Evolutionary conservation across 2,797 vertebrate species (phyloP).

Genomic region (Diglossa cyanea): DNA sequence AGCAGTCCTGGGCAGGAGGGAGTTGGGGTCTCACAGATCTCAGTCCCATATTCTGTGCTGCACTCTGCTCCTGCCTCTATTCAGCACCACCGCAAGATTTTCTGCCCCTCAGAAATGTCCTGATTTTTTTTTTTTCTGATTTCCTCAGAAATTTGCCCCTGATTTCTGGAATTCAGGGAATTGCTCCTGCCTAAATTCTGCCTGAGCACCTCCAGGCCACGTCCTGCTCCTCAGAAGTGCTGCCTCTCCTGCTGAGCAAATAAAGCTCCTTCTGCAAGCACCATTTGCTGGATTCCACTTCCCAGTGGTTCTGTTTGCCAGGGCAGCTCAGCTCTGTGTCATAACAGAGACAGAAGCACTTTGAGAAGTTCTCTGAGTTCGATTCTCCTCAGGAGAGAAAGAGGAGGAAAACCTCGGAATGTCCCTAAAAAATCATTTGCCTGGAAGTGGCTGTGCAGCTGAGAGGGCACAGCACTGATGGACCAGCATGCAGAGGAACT

Average conservation of each 20-base stretch:
- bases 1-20: background rate
- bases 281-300: background rate
- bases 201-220: background rate
- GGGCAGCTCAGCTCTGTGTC: background rate
- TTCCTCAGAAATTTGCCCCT: background rate
- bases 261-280: background rate
- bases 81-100: no score
- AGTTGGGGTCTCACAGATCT: background rate
- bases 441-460: background rate
- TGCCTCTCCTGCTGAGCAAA: background rate
- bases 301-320: background rate
- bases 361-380: background rate
- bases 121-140: background rate
- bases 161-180: background rate
- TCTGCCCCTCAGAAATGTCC: background rate
- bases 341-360: rapidly evolving
- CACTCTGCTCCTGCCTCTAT: background rate
- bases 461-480: background rate
- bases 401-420: background rate
- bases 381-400: background rate
- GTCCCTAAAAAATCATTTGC: background rate
- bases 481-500: rapidly evolving
- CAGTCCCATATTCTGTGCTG: background rate
- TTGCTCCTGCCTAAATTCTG: background rate
- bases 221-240: rapidly evolving